phyloP scores from a whole-genome alignment of 2,888 invertebrate species.

The Xylophagus ater region DNA sequence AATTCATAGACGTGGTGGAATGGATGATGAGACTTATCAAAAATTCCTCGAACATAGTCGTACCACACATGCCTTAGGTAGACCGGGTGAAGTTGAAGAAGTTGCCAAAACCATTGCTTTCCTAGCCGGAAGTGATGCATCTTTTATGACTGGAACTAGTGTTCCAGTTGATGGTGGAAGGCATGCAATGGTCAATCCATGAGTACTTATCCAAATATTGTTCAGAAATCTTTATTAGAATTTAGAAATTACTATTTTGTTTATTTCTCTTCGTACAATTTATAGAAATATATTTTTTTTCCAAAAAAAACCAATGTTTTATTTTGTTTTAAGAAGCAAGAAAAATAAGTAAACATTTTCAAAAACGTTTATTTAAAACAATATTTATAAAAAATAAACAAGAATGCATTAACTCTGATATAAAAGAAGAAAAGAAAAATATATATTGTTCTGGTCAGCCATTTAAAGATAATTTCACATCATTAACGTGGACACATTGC shows the following conservation, averaged over 20 bases:
- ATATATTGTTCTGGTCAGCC: neutral
- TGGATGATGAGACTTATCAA: constrained; percentile 61
- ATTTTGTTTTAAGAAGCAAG: no score
- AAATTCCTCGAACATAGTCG: constrained; percentile 66
- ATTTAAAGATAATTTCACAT: neutral
- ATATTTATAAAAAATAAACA: neutral
- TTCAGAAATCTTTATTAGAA: constrained; percentile 3
- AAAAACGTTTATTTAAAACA: neutral
- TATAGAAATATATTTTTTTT: no score
- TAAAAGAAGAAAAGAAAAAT: no score
- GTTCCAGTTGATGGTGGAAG: constrained; percentile 83
- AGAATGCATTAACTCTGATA: neutral
- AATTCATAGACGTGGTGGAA: constrained; percentile 60
- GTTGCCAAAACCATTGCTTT: constrained; percentile 76
- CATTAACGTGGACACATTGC: constrained; percentile 82
- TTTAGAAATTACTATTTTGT: no score
- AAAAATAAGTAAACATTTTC: neutral
- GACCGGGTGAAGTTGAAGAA: constrained; percentile 64
- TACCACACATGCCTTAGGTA: constrained; percentile 72
- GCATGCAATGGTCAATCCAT: constrained; percentile 76
- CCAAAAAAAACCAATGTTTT: neutral
- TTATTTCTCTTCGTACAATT: no score
- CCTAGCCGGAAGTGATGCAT: constrained; percentile 66
- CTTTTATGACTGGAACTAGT: constrained; percentile 74
- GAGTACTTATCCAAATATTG: constrained; percentile 30